Conservation (phyloP, 2,797 vertebrate genomes). For the Halcyon leucocephala region DNA sequence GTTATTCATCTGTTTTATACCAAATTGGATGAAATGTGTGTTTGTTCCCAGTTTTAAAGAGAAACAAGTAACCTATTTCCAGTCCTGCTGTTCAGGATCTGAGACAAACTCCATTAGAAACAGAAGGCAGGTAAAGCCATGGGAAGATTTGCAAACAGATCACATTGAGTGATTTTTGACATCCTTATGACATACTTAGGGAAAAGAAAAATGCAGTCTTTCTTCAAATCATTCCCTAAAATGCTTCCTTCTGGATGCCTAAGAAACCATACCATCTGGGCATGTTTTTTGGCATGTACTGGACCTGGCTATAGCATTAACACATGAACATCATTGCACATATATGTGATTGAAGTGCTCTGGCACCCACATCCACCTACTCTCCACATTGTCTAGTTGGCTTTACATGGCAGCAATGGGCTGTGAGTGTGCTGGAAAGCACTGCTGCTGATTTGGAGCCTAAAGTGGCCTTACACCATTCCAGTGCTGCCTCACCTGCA, state of each 20-base stretch:
- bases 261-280: not conserved
- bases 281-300: rapidly evolving
- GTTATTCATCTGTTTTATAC: not conserved
- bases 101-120: not conserved
- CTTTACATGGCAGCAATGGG: rapidly evolving
- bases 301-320: no score
- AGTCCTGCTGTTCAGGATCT: not conserved
- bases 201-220: not conserved
- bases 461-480: rapidly evolving
- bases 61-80: not conserved
- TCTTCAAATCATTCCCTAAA: not conserved
- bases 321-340: rapidly evolving
- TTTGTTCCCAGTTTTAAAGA: not conserved
- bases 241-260: not conserved
- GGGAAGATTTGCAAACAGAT: not conserved
- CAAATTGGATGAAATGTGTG: not conserved
- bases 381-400: rapidly evolving
- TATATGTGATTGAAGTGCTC: not conserved
- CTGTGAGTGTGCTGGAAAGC: rapidly evolving
- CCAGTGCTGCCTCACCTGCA: not conserved
- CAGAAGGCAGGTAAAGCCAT: not conserved
- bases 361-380: rapidly evolving
- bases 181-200: not conserved
- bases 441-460: not conserved
- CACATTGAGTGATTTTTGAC: not conserved